Conservation (phyloP, 2,113 vertebrate genomes). For the Poecile atricapillus region DNA sequence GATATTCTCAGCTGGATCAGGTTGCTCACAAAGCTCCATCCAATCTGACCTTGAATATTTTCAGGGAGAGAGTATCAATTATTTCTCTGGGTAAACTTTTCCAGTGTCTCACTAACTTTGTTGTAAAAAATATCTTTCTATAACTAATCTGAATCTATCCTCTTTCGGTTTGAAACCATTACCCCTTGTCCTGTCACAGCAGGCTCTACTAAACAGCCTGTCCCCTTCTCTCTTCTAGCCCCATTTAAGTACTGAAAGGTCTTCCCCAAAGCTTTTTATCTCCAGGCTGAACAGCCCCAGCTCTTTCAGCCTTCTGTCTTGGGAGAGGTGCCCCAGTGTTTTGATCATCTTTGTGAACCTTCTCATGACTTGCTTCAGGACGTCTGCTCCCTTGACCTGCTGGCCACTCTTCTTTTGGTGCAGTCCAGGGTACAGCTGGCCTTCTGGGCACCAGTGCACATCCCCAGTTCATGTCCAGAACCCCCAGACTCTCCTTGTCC, state of each 20-base stretch:
- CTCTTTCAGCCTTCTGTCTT: not conserved
- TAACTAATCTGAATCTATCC: not conserved
- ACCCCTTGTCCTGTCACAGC: too few relatives aligned
- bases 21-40: not conserved
- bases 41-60: not conserved
- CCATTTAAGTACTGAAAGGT: not conserved
- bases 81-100: not conserved
- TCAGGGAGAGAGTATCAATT: not conserved
- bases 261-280: not conserved
- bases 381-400: not conserved
- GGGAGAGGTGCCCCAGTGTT: not conserved
- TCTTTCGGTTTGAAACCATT: not conserved
- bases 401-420: not conserved
- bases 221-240: not conserved
- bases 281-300: not conserved
- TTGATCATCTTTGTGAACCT: not conserved
- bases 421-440: not conserved
- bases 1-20: not conserved
- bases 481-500: fast-evolving
- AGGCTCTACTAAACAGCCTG: not conserved
- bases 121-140: not conserved
- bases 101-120: not conserved
- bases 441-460: not conserved
- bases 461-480: not conserved
- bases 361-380: not conserved